Percentiles rank a stretch among this genome's conserved stretches.
These are phyloP conservation scores for Megastigmus dorsalis DNA, from an alignment of 2,888 invertebrate genomes.

Conservation along the genomic window DNA sequence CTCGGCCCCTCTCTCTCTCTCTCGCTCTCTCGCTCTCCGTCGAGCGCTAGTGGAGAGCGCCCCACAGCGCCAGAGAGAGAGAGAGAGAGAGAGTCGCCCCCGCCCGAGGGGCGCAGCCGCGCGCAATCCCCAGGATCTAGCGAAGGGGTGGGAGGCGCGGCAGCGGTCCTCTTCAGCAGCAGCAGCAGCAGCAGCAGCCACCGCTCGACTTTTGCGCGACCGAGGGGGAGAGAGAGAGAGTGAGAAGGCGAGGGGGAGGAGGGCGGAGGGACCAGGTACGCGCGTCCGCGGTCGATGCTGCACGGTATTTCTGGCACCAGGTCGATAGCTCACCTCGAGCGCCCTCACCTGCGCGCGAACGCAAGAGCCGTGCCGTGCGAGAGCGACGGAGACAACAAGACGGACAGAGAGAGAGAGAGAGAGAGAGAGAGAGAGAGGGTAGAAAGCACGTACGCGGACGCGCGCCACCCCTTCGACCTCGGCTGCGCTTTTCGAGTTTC, in stretches of 20 bases:
- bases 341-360: slow-evolving; percentile 60
- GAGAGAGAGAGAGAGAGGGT: background rate
- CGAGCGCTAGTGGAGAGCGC: too few species aligned
- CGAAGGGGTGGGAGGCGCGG: slow-evolving; percentile 31
- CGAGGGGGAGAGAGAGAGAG: slow-evolving; percentile 8
- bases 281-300: slow-evolving; percentile 71
- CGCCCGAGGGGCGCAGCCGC: slow-evolving; percentile 56
- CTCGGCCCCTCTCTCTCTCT: too few species aligned
- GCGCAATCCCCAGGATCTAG: slow-evolving; percentile 64
- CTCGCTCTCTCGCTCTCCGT: too few species aligned
- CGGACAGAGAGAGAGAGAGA: background rate
- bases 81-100: slow-evolving; percentile 19
- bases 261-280: slow-evolving; percentile 55
- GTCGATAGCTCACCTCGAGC: slow-evolving; percentile 72
- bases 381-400: background rate
- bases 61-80: background rate
- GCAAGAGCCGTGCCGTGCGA: background rate
- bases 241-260: slow-evolving; percentile 21
- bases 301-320: slow-evolving; percentile 73
- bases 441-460: background rate
- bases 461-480: slow-evolving; percentile 38
- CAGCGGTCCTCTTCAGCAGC: slow-evolving; percentile 20
- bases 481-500: slow-evolving; percentile 36
- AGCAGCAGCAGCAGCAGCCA: slow-evolving; percentile 57
- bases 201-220: slow-evolving; percentile 16